Conservation (phyloP, 2,888 invertebrate species). For the Dynastes tityus region DNA sequence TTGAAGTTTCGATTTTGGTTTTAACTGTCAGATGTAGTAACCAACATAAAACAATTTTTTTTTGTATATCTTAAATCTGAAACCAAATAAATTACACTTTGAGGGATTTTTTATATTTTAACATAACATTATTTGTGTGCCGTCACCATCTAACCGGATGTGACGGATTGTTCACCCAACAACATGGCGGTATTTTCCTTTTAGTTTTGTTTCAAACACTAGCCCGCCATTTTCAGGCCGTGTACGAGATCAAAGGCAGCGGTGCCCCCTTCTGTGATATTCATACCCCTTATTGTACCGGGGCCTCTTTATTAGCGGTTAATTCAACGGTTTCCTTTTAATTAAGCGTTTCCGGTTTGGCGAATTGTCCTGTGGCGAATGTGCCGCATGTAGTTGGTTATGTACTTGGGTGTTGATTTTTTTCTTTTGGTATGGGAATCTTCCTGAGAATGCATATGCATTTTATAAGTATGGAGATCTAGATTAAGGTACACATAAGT, state of each 20-base stretch:
- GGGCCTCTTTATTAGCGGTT: conserved; percentile 9
- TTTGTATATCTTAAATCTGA: too few species aligned
- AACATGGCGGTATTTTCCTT: conserved; percentile 5
- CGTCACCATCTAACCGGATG: background rate
- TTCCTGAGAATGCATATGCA: too few species aligned
- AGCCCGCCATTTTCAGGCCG: background rate
- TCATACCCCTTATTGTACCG: conserved; percentile 3
- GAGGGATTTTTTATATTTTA: too few species aligned
- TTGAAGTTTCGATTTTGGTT: too few species aligned
- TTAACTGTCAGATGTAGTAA: too few species aligned
- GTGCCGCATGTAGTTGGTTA: background rate
- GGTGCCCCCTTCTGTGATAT: background rate
- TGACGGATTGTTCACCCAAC: background rate
- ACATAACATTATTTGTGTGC: too few species aligned
- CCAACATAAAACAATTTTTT: too few species aligned
- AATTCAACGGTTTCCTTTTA: conserved; percentile 17
- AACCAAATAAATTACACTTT: too few species aligned
- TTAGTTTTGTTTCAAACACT: background rate
- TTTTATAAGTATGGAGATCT: too few species aligned
- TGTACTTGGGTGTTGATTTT: too few species aligned
- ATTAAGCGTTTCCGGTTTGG: conserved; percentile 12
- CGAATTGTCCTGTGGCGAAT: background rate
- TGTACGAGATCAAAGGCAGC: background rate
- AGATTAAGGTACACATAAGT: too few species aligned
- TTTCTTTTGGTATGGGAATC: too few species aligned